Evolutionary conservation across 2,113 vertebrate genomes (phyloP), one percentile per base, ranked within the genome.

Genomic region (Pygoscelis adeliae): DNA sequence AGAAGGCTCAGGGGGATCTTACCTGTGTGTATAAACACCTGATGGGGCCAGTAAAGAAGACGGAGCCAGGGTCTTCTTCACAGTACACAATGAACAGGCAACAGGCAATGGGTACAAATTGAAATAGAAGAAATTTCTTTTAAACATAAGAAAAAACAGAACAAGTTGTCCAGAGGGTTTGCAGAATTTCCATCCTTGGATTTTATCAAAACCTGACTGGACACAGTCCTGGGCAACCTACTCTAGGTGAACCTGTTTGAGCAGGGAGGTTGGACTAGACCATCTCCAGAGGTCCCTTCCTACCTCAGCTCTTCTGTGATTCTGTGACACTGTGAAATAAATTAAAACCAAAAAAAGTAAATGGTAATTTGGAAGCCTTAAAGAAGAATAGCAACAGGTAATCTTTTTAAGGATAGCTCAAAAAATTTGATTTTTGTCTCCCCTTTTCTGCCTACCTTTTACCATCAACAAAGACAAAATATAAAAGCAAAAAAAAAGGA

Each of bases 1-100:
- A 26, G 18, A 66, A 83, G 40, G 19, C 18, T 44, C 4, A 20
- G 13, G 9, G 10, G 22, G 6, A 50, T 47, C 40, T 67, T 29
- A 47, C 13, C 23, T 38, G 15, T 44, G 13, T 19, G 61, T 27
- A 27, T 62, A 40, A 62, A 62, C 25, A 25, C 10, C 16, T 87
- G 19, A 40, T 32, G 46, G 8, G 15, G 11, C 17, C 22, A 19
- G 11, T 38, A 50, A 62, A 67, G 20, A 59, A 52, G 27, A 23
- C 0, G 1, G 21, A 47, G 8, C 5, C 17, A 53, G 25, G 8
- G 5, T 70, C 13, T 22, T 65, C 52, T 55, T 19, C 2, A 1
- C 10, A 11, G n/a, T 27, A 11, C 13, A 3, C 14, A 47, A 15
- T 56, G 42, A 76, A 42, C 4, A 16, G 44, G 29, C 27, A 46